Percentiles rank a stretch among this genome's conserved stretches.
Conservation (phyloP, 2,797 vertebrate species). For the Onychomys leucogaster region DNA sequence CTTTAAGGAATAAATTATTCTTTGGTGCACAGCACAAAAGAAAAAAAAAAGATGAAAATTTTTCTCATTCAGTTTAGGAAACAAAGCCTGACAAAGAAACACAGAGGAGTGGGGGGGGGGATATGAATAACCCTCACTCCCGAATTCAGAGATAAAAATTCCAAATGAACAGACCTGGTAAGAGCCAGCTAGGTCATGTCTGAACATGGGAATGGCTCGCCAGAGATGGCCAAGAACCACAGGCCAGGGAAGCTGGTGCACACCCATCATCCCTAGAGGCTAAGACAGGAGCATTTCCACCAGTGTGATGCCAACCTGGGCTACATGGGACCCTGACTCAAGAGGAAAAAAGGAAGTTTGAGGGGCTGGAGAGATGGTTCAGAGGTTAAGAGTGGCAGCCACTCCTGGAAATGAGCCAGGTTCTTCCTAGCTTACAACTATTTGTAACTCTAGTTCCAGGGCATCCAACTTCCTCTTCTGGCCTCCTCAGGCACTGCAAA, state of each 20-base stretch:
- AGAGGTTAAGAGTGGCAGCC: background rate
- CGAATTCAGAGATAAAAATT: background rate
- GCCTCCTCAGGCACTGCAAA: background rate
- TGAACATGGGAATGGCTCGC: background rate
- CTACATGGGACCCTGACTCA: background rate
- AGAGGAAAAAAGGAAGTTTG: background rate
- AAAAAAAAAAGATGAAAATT: background rate
- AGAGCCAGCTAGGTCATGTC: background rate
- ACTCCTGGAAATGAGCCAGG: background rate
- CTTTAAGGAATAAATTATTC: constrained; percentile 64
- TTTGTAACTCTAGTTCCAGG: background rate
- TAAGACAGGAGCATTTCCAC: background rate
- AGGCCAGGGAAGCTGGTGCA: background rate
- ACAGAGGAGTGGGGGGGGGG: background rate
- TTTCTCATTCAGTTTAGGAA: background rate
- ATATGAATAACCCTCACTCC: background rate
- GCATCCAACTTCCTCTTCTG: background rate
- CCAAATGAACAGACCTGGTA: background rate
- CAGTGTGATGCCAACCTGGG: background rate
- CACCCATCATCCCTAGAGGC: background rate
- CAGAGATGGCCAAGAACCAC: background rate
- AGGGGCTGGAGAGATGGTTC: background rate
- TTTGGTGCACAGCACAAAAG: constrained; percentile 48
- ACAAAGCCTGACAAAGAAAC: background rate
- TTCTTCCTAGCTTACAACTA: background rate